These are phyloP conservation scores for Butastur rufipennis DNA, from an alignment of 2,113 vertebrate genomes.

Conservation along the genomic window DNA sequence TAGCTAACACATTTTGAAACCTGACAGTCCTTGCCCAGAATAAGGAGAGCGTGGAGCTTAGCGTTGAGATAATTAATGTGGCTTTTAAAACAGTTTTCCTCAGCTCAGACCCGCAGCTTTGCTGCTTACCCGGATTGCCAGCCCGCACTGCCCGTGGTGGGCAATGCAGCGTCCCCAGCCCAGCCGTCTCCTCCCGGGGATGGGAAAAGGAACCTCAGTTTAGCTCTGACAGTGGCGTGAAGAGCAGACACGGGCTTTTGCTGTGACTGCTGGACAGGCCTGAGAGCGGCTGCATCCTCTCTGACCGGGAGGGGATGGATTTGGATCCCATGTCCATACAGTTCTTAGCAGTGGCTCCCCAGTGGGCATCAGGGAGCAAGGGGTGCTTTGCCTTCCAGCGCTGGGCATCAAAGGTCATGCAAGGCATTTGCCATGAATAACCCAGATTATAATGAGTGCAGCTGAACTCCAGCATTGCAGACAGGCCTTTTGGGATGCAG, in stretches of 20 bases:
- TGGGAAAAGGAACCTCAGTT: background rate
- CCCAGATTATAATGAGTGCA: background rate
- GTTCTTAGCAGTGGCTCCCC: background rate
- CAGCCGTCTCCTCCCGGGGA: background rate
- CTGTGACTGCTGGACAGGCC: background rate
- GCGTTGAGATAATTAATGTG: accelerated
- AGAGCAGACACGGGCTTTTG: accelerated
- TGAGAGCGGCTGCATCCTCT: background rate
- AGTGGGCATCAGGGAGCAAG: background rate
- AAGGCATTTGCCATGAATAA: background rate
- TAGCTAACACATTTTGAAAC: background rate
- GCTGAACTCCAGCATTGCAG: background rate
- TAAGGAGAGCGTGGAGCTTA: background rate
- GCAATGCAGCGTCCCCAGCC: background rate
- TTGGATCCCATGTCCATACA: accelerated
- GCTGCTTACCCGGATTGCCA: background rate
- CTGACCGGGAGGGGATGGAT: background rate
- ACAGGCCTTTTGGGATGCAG: background rate
- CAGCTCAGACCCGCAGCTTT: background rate
- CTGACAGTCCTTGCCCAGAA: background rate
- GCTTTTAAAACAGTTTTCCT: background rate
- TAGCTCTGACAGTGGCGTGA: accelerated
- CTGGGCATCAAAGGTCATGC: background rate
- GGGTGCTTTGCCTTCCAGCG: background rate
- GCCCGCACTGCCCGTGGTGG: background rate